Evolutionary conservation across 2,797 vertebrate genomes (phyloP).

Genomic region (Molothrus aeneus): DNA sequence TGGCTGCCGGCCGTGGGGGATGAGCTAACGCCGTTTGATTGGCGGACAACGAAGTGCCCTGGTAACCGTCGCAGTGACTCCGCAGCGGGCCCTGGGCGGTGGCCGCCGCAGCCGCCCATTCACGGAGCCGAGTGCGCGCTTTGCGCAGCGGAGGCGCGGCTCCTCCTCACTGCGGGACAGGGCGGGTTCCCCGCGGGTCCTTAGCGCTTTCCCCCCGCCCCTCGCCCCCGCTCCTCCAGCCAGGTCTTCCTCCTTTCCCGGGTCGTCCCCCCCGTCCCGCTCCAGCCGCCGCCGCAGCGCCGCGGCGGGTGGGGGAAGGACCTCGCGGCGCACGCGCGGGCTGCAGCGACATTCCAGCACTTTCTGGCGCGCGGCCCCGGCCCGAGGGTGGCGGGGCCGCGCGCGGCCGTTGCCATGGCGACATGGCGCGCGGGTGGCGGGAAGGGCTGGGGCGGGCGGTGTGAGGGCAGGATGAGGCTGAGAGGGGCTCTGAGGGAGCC

Average conservation of each 20-base stretch:
- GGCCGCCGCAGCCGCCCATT: constrained; percentile 6
- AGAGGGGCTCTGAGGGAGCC: no score
- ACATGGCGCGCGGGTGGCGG: not conserved
- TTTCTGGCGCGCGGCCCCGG: constrained; percentile 39
- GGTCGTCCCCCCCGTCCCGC: not conserved
- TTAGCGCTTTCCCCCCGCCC: not conserved
- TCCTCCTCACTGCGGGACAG: constrained; percentile 31
- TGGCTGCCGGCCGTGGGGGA: not conserved
- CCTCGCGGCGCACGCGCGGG: not conserved
- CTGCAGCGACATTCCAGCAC: constrained; percentile 35
- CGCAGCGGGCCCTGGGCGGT: constrained; percentile 48
- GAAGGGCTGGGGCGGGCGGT: not conserved
- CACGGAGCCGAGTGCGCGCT: not conserved
- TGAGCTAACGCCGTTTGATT: constrained; percentile 23
- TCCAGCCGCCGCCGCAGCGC: not conserved
- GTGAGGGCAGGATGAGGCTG: not conserved
- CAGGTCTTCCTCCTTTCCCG: no score
- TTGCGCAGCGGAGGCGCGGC: constrained; percentile 33
- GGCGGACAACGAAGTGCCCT: not conserved
- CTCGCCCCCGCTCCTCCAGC: not conserved
- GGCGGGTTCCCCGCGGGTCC: not conserved
- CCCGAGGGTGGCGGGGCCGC: not conserved
- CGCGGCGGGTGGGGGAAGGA: not conserved
- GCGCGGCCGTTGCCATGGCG: not conserved
- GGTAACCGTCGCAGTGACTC: constrained; percentile 65